Base-by-base conservation (phyloP, 2,113 vertebrate species). In the Pluvialis apricaria region DNA sequence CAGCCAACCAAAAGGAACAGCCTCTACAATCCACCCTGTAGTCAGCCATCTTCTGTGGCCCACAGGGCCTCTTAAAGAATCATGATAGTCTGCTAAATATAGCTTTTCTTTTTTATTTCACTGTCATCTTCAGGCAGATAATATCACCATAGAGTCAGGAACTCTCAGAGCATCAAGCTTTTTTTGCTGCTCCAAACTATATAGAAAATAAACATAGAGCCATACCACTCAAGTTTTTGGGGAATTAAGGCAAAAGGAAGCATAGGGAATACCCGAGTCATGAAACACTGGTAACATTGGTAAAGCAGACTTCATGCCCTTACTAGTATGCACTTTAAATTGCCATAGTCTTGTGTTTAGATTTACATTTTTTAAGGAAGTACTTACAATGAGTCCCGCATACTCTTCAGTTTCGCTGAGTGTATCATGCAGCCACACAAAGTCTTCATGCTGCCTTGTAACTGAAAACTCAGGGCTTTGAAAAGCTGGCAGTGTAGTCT, bases 341-440 rank as follows among this genome's bases (percentile, higher is more conserved):
- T 29, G 3, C 51, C 11, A 32, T 2, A 57, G 58, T n/a, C 61
- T 79, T 60, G 44, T 11, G 3, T 34, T 34, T 54, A 60, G 29
- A 73, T 45, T 15, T 75, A 20, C 29, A 34, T 71, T 92, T 81
- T 82, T 90, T 31, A 95, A 95, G 79, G 70, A 92, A 73, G 26
- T 51, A 99, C 99, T 99, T 97, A 99, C 99, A 94, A 99, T 99
- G 71, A 99, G 97, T 29, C 99, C 99, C 28, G 99, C 99, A 77
- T 99, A 99, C 32, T 99, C 99, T 85, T 99, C 98, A 3, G 99
- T 99, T 98, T 99, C 99, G 91, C 97, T 98, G 94, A 99, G 98
- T 2, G 99, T 98, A 76, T 99, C 99, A 55, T 99, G 99, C n/a
- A 99, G 96, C 99, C 99, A 99, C 86, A 99, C 98, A 90, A 99